Evolutionary conservation across 2,888 invertebrate genomes (phyloP).

Genomic region (Criorhina ranunculi): DNA sequence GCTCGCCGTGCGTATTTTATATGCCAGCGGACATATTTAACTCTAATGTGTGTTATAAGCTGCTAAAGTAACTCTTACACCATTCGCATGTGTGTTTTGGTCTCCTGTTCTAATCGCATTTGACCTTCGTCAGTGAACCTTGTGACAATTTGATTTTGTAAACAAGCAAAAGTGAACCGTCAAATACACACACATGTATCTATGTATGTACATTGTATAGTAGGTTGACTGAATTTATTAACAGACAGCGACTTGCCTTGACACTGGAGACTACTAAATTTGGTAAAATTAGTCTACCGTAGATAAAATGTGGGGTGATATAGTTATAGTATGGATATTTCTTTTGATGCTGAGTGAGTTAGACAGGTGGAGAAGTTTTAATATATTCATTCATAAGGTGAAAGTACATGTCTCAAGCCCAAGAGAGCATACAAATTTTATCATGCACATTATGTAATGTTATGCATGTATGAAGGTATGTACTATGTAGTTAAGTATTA

Average conservation of each 20-base stretch:
- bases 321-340: not conserved
- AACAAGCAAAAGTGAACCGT: constrained; percentile 54
- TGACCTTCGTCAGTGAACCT: constrained; percentile 69
- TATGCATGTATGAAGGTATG: too few species aligned
- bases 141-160: constrained; percentile 57
- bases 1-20: constrained; percentile 52
- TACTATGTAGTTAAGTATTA: too few species aligned
- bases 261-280: constrained; percentile 15
- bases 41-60: constrained; percentile 64
- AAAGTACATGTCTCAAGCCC: too few species aligned
- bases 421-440: too few species aligned
- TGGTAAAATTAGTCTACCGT: not conserved
- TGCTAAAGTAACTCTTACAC: constrained; percentile 47
- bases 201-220: too few species aligned
- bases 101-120: constrained; percentile 58
- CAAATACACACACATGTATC: not conserved
- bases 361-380: not conserved
- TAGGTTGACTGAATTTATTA: constrained; percentile 45
- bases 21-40: constrained; percentile 59
- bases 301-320: not conserved
- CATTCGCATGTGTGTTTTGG: constrained; percentile 9
- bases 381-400: too few species aligned
- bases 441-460: too few species aligned
- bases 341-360: not conserved
- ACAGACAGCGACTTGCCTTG: constrained; percentile 21